Evolutionary conservation across 2,888 invertebrate species (phyloP).

Genomic region (Leistus spinibarbis): DNA sequence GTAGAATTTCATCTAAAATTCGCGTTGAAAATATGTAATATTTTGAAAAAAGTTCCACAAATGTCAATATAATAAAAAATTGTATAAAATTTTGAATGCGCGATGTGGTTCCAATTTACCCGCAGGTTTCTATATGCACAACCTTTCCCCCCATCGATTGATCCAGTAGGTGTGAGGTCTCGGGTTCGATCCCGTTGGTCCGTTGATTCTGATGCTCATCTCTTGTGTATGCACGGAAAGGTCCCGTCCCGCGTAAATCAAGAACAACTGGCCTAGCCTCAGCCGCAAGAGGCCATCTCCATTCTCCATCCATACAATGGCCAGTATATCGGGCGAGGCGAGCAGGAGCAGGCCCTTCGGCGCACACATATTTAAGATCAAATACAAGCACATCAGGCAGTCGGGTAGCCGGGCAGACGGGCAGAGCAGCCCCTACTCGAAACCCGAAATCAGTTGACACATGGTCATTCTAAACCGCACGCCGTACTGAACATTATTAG

Average conservation of each 20-base stretch:
- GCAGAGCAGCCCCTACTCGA: background rate
- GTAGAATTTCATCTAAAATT: too few species aligned
- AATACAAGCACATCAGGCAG: background rate
- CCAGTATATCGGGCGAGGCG: background rate
- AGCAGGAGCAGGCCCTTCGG: background rate
- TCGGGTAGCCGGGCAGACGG: too few species aligned
- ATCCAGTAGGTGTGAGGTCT: background rate
- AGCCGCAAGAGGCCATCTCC: background rate
- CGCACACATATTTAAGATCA: background rate
- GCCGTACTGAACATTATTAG: background rate
- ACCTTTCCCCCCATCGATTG: too few species aligned
- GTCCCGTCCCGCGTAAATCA: conserved; percentile 9
- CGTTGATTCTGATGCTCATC: background rate
- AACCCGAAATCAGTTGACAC: background rate
- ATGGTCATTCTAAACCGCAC: background rate
- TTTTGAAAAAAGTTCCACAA: too few species aligned
- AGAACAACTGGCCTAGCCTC: conserved; percentile 2
- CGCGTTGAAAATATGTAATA: too few species aligned
- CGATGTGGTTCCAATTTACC: too few species aligned
- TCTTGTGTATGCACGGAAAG: background rate
- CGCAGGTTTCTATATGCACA: too few species aligned
- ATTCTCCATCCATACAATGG: background rate
- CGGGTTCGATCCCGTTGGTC: background rate
- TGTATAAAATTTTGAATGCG: too few species aligned
- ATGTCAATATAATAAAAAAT: too few species aligned